phyloP scores from a whole-genome alignment of 2,113 vertebrate species.

The Solea solea region DNA sequence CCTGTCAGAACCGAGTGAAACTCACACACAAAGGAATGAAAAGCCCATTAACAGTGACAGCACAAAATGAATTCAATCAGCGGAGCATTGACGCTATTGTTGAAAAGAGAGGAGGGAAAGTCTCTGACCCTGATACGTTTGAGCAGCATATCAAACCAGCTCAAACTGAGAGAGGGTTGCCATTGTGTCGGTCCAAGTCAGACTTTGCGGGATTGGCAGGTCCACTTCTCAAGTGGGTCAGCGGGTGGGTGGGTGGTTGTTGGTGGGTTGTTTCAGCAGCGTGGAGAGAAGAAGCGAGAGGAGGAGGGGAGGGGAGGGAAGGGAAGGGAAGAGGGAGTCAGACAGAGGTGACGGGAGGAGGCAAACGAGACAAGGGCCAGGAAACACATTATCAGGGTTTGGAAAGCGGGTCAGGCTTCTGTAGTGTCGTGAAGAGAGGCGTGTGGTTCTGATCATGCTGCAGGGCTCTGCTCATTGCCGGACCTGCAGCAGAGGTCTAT shows the following conservation, averaged over 20 bases:
- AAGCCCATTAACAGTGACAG: slow-evolving; percentile 51
- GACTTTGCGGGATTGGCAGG: slow-evolving; percentile 39
- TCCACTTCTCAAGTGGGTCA: slow-evolving; percentile 23
- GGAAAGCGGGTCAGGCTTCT: slow-evolving; percentile 38
- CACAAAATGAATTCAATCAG: slow-evolving; percentile 54
- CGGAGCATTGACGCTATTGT: slow-evolving; percentile 12
- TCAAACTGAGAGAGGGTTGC: slow-evolving; percentile 1
- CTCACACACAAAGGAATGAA: slow-evolving; percentile 44
- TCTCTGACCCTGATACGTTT: slow-evolving; percentile 22
- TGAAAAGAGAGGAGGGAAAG: background rate
- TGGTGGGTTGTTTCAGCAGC: slow-evolving; percentile 15
- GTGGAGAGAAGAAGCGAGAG: no score
- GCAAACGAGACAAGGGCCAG: slow-evolving; percentile 14
- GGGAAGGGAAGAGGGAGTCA: background rate
- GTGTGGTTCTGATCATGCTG: slow-evolving; percentile 32
- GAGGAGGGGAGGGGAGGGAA: background rate
- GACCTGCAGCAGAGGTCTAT: slow-evolving; percentile 45
- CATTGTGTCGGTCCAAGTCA: slow-evolving; percentile 1
- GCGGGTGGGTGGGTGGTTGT: background rate
- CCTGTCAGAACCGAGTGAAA: slow-evolving; percentile 41
- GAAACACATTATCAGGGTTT: slow-evolving; percentile 18
- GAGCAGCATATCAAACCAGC: slow-evolving; percentile 36
- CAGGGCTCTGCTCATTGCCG: slow-evolving; percentile 33
- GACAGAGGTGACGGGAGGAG: slow-evolving; percentile 1
- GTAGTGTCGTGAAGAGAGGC: slow-evolving; percentile 24